These are phyloP conservation scores for Wasmannia auropunctata DNA, from an alignment of 1,140 invertebrate species.

Conservation along the genomic window DNA sequence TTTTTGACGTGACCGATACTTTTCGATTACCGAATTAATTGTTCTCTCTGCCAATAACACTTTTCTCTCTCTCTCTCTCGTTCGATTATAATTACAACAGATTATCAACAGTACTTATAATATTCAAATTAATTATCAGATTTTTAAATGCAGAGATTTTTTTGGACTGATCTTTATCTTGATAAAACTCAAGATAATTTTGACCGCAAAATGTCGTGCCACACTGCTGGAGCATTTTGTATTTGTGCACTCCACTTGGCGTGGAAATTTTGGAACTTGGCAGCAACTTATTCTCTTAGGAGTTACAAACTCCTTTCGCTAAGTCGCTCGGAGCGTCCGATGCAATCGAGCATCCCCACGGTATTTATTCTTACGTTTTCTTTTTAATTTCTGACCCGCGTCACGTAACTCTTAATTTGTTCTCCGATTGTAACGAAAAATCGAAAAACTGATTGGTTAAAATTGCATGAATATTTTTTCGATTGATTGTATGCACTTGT, in stretches of 20 bases:
- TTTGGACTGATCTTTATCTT: neutral
- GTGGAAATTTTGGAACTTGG: slow-evolving; percentile 30
- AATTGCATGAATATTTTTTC: neutral
- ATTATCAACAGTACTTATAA: neutral
- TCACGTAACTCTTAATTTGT: neutral
- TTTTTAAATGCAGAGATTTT: neutral
- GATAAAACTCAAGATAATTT: neutral
- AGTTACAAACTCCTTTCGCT: slow-evolving; percentile 5
- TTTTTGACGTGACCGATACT: neutral
- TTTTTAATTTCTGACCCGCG: neutral
- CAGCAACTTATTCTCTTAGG: slow-evolving; percentile 6
- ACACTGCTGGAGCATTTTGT: neutral
- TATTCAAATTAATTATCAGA: neutral
- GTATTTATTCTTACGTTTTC: slow-evolving; percentile 21
- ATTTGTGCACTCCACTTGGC: neutral
- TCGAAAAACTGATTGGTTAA: neutral
- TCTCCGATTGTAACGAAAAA: neutral
- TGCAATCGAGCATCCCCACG: slow-evolving; percentile 39
- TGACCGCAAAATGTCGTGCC: neutral
- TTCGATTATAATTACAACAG: neutral
- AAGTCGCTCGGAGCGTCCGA: slow-evolving; percentile 21
- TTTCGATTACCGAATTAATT: neutral
- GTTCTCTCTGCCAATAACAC: neutral
- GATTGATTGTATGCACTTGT: neutral
- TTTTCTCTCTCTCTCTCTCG: neutral